A percentile compares a stretch with the other conserved stretches of the same genome.
These are phyloP conservation scores for Homalodisca vitripennis DNA, from an alignment of 1,140 invertebrate genomes.

Conservation along the genomic window DNA sequence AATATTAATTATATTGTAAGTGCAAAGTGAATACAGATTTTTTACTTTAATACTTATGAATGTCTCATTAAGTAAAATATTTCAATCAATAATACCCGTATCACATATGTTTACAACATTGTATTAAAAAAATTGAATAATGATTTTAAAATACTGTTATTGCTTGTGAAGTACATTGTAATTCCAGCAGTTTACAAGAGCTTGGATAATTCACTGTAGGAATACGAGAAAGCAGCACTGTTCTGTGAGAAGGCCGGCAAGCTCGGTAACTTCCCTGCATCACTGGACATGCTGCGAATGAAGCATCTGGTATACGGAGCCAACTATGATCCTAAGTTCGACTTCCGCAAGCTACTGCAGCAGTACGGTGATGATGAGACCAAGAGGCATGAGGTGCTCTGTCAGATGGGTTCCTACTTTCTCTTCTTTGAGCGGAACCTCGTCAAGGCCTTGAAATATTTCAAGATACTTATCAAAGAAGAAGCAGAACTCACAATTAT, in stretches of 20 bases:
- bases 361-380: not conserved
- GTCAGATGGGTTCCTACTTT: conserved; percentile 20
- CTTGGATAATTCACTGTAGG: no score
- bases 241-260: conserved; percentile 13
- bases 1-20: no score
- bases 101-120: no score
- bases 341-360: conserved; percentile 8
- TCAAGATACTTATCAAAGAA: not conserved
- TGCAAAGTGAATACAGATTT: no score
- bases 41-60: no score
- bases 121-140: no score
- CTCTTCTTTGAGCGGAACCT: conserved; percentile 11
- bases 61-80: no score
- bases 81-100: no score
- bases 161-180: no score
- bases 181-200: no score
- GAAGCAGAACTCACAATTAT: not conserved
- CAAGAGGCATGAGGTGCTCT: conserved; percentile 1
- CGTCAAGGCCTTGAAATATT: conserved; percentile 7
- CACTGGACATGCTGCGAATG: conserved; percentile 13
- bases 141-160: no score
- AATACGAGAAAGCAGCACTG: conserved; percentile 11
- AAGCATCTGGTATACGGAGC: not conserved
- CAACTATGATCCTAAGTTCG: conserved; percentile 6
- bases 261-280: not conserved